Evolutionary conservation across 2,888 invertebrate species (phyloP), one percentile per base, ranked within the genome.

Genomic region (Caenorhabditis auriculariae): DNA sequence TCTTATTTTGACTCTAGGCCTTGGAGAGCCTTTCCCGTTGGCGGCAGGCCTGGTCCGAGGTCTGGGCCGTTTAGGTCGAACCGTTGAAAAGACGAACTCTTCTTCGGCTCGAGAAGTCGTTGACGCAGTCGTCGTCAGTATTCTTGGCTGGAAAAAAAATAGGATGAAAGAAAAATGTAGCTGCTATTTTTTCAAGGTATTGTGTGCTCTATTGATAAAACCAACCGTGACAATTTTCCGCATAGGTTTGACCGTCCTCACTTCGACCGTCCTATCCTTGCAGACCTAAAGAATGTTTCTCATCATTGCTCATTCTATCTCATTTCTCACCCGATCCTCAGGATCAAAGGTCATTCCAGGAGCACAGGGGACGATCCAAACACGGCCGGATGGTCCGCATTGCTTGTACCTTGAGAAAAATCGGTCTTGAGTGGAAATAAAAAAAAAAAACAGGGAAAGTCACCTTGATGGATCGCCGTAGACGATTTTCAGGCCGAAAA

Each of bases 361-460:
- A 3, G 66, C 64, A 38, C 70, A 70, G 12, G 70, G 70, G 9
- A 70, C 70, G 49, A 70, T 67, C 70, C 70, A 70, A 28, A 70
- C 70, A 39, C 62, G 49, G 39, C 63, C 65, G 19, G 65, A 65
- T 6, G 66, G 66, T 9, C 66, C 66, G 27, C 70, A 70, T 46
- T 70, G 70, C 23, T 65, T 64, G 42, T 70, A 70, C 41, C 70
- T 60, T 6, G 15, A 59, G 24, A 29, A 5, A 27, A 29, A 47
- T 15, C 39, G 9, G 9, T 24, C 15, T 45, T 23, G 7, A 41
- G 17, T 9, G 9, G 9, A 41, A 15, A 19, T 9, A 41, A 9
- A 15, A 15, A 7, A 26, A 27, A 45, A 15, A 45, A 45, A 9
- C 21, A 7, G n/a, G 17, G 7, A 6, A 35, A n/a, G n/a, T 28